Conservation (phyloP, 1,140 invertebrate species). For the Notospermus geniculatus region DNA sequence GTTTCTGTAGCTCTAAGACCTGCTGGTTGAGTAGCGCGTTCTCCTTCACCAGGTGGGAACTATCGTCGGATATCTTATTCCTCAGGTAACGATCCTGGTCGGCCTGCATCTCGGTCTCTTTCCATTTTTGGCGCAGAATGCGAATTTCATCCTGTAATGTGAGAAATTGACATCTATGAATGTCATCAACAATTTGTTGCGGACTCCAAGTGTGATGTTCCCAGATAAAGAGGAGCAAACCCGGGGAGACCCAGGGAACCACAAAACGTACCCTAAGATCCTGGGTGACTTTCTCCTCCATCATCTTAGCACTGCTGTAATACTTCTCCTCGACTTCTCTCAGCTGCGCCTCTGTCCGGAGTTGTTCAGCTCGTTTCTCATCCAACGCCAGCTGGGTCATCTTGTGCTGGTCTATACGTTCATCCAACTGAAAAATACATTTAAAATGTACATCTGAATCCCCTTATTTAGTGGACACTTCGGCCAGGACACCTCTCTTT, state of each 20-base stretch:
- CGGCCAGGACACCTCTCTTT: too few species aligned
- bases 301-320: slow-evolving; percentile 37
- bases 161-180: too few species aligned
- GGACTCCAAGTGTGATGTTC: too few species aligned
- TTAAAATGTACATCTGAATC: too few species aligned
- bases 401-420: slow-evolving; percentile 46
- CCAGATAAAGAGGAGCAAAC: too few species aligned
- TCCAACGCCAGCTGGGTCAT: slow-evolving; percentile 46
- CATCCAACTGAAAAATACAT: slow-evolving; percentile 43
- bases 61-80: slow-evolving; percentile 45
- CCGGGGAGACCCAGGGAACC: too few species aligned
- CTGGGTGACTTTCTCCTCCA: slow-evolving; percentile 43
- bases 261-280: slow-evolving; percentile 41
- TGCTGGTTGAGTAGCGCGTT: slow-evolving; percentile 41
- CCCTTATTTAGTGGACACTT: too few species aligned
- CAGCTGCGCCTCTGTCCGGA: slow-evolving; percentile 40
- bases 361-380: slow-evolving; percentile 43
- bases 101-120: slow-evolving; percentile 48
- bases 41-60: slow-evolving; percentile 41
- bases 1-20: slow-evolving; percentile 37
- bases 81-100: slow-evolving; percentile 46
- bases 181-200: too few species aligned
- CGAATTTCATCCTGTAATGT: slow-evolving; percentile 46
- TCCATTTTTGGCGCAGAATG: slow-evolving; percentile 40
- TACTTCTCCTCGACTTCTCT: slow-evolving; percentile 47